phyloP scores from a whole-genome alignment of 2,113 vertebrate genomes.

The Psilopogon haemacephalus region DNA sequence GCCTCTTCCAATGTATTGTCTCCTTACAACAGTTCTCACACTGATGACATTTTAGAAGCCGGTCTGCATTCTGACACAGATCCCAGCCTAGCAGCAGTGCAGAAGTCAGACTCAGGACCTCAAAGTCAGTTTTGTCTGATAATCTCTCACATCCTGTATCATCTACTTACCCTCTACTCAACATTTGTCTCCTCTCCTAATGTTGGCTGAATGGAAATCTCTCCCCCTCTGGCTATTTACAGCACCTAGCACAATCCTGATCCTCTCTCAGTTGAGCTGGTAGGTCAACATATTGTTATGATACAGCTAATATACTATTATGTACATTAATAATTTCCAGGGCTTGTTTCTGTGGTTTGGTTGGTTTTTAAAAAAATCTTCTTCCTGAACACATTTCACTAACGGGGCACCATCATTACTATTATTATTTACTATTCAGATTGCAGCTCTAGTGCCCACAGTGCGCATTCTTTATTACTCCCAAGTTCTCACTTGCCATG shows the following conservation, averaged over 20 bases:
- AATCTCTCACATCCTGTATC: not conserved
- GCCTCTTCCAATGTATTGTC: not conserved
- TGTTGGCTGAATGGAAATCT: not conserved
- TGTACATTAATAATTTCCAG: not conserved
- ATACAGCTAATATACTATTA: not conserved
- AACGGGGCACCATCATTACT: conserved; percentile 46
- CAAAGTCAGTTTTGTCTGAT: not conserved
- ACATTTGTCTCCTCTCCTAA: not conserved
- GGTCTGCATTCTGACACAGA: rapidly evolving
- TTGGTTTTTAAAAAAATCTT: not conserved
- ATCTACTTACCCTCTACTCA: not conserved
- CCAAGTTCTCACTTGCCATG: conserved; percentile 45
- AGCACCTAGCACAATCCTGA: not conserved
- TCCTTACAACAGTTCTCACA: not conserved
- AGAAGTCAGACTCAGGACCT: not conserved
- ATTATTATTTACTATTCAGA: conserved; percentile 66
- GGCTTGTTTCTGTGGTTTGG: not conserved
- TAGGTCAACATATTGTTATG: not conserved
- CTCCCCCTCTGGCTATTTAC: not conserved
- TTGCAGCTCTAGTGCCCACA: conserved; percentile 33
- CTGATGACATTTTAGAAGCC: not conserved
- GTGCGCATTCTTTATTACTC: conserved; percentile 38
- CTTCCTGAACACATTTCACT: conserved; percentile 22
- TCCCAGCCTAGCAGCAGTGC: rapidly evolving
- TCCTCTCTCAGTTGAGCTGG: not conserved